Evolutionary conservation across 2,797 vertebrate genomes (phyloP).

Genomic region (Lithobates pipiens): DNA sequence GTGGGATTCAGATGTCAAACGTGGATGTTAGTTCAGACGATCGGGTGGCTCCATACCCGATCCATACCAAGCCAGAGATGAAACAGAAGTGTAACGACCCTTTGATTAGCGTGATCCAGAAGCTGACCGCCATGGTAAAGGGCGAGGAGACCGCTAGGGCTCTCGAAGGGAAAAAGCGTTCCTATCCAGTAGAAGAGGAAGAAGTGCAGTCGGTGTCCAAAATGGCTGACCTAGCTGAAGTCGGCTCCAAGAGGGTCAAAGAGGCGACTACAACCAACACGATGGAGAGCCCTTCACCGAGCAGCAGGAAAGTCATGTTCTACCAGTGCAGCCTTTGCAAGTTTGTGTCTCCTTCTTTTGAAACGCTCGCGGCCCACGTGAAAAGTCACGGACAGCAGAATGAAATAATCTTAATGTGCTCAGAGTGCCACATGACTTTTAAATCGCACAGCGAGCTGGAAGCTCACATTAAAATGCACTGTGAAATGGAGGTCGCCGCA

Average conservation of each 20-base stretch:
- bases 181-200: slow-evolving; percentile 67
- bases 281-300: slow-evolving; percentile 64
- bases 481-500: slow-evolving; percentile 68
- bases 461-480: slow-evolving; percentile 85
- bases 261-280: slow-evolving; percentile 67
- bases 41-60: slow-evolving; percentile 72
- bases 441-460: slow-evolving; percentile 89
- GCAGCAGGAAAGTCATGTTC: slow-evolving; percentile 81
- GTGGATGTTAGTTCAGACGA: slow-evolving; percentile 76
- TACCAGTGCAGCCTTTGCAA: slow-evolving; percentile 96
- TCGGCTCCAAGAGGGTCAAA: slow-evolving; percentile 73
- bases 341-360: slow-evolving; percentile 85
- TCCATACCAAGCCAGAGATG: slow-evolving; percentile 69
- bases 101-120: slow-evolving; percentile 95
- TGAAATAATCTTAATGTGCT: slow-evolving; percentile 82
- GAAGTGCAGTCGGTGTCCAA: slow-evolving; percentile 63
- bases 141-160: slow-evolving; percentile 85
- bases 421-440: slow-evolving; percentile 86
- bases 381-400: slow-evolving; percentile 87
- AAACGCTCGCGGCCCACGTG: slow-evolving; percentile 87
- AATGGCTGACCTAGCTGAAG: slow-evolving; percentile 63
- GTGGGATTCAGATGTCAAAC: slow-evolving; percentile 81
- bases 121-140: slow-evolving; percentile 95
- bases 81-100: slow-evolving; percentile 85
- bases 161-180: slow-evolving; percentile 85